Conservation (phyloP, 1,140 invertebrate genomes). For the Hylaeus anthracinus region DNA sequence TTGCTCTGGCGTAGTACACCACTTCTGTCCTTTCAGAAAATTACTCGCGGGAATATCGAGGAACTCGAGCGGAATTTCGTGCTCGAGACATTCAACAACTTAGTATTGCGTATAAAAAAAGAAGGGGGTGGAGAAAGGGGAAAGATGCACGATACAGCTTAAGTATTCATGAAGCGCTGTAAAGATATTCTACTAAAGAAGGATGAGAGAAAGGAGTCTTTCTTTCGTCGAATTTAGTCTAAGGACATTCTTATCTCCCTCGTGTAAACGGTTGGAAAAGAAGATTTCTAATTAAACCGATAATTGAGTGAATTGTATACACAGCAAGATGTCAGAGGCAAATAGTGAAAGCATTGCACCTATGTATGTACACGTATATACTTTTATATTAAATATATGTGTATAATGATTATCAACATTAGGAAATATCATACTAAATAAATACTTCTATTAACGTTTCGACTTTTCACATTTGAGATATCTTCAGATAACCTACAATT, state of each 20-base stretch:
- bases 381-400: too few relatives aligned
- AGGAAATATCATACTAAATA: too few relatives aligned
- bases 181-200: background rate
- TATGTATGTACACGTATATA: too few relatives aligned
- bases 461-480: too few relatives aligned
- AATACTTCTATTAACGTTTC: too few relatives aligned
- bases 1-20: background rate
- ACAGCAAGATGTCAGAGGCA: too few relatives aligned
- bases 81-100: background rate
- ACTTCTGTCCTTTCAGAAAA: constrained; percentile 39
- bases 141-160: background rate
- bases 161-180: constrained; percentile 27
- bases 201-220: background rate
- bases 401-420: too few relatives aligned
- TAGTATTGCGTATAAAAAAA: background rate
- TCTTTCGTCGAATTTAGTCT: background rate
- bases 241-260: background rate
- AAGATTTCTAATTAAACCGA: constrained; percentile 4
- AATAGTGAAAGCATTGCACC: too few relatives aligned
- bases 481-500: too few relatives aligned
- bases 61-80: constrained; percentile 15
- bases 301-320: background rate
- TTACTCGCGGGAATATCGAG: constrained; percentile 44
- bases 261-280: background rate
- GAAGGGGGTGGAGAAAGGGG: background rate